These are phyloP conservation scores for Coturnix japonica DNA, from an alignment of 2,113 vertebrate species.

Conservation along the genomic window DNA sequence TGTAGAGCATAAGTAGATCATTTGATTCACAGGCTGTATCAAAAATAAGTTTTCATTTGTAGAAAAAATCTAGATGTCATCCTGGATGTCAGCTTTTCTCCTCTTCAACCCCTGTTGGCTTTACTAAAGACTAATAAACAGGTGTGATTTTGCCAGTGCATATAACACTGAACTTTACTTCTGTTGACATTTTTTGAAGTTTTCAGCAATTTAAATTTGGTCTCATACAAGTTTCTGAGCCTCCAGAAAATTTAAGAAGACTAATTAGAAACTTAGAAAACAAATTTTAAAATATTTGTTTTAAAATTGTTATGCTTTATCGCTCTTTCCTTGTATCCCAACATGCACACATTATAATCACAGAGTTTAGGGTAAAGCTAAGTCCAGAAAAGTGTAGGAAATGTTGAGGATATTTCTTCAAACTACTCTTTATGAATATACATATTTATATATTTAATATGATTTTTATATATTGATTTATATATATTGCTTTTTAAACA, in stretches of 20 bases:
- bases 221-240: neutral
- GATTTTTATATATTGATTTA: neutral
- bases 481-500: neutral
- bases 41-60: neutral
- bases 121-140: neutral
- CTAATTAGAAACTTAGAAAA: neutral
- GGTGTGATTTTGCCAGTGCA: neutral
- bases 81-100: neutral
- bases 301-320: neutral
- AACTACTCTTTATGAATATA: neutral
- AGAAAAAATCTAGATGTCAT: neutral
- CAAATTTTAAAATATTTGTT: neutral
- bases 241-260: neutral
- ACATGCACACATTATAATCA: neutral
- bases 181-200: neutral
- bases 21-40: neutral
- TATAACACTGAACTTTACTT: neutral
- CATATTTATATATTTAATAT: no score
- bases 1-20: neutral
- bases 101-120: neutral
- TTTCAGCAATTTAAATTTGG: neutral
- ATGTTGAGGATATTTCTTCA: neutral
- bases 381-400: neutral
- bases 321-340: neutral
- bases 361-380: fast-evolving